These are phyloP conservation scores for Hydroisotoma schaefferi DNA, from an alignment of 2,888 invertebrate genomes.

Conservation along the genomic window DNA sequence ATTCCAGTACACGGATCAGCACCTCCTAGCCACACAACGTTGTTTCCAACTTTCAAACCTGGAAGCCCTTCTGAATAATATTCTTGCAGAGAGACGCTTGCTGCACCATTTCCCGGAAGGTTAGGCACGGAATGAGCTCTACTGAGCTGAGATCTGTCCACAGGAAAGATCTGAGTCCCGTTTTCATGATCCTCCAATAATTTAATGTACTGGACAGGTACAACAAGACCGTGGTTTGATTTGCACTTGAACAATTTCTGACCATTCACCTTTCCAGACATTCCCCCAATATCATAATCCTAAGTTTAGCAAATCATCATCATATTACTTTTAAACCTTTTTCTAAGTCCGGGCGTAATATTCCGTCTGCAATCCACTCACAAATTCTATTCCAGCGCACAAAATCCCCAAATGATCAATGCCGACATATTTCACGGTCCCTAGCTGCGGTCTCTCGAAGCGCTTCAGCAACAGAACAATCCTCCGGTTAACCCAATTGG, in stretches of 20 bases:
- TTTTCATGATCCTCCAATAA: conserved; percentile 20
- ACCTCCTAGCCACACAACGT: conserved; percentile 40
- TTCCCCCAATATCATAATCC: conserved; percentile 34
- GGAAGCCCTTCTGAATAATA: conserved; percentile 21
- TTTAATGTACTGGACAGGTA: conserved; percentile 33
- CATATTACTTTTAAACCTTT: background rate
- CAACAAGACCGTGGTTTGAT: conserved; percentile 31
- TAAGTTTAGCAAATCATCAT: conserved; percentile 3
- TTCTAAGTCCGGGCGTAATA: too few relatives aligned
- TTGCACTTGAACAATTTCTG: conserved; percentile 37
- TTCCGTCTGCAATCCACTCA: too few relatives aligned
- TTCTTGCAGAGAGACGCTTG: conserved; percentile 3
- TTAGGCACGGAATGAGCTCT: conserved; percentile 32
- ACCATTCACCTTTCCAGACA: conserved; percentile 38
- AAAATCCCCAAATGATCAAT: conserved; percentile 29
- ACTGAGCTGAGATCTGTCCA: background rate
- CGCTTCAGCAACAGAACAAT: conserved; percentile 27
- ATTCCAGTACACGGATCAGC: conserved; percentile 34
- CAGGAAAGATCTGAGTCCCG: background rate
- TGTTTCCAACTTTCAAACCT: conserved; percentile 31
- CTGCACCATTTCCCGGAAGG: conserved; percentile 17
- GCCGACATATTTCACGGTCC: conserved; percentile 35
- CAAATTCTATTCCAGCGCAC: conserved; percentile 40
- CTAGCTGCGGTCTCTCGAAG: conserved; percentile 33
- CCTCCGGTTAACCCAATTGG: conserved; percentile 26